Base-by-base conservation (phyloP, 2,113 vertebrate genomes). In the Tragelaphus imberbis region DNA sequence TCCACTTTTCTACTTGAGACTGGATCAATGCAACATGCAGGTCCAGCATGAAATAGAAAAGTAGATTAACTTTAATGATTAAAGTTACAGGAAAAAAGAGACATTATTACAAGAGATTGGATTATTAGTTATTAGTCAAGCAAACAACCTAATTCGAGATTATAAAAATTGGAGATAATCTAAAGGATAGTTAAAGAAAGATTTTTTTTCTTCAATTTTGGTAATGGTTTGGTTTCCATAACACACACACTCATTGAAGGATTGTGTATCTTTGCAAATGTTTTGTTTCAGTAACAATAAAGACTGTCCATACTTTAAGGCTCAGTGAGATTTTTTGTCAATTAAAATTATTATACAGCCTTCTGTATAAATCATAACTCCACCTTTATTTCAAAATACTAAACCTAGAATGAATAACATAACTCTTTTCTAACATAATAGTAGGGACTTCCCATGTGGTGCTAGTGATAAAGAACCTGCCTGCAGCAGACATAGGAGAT, bases 331-430 rank as follows among this genome's bases (percentile, higher is more conserved):
- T 0, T 59, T 90, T 30, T 21, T 91, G n/a, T 82, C 59, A 40
- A 49, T 75, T 84, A 59, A 68, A 59, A 10, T 89, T 94, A 16
- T 82, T 51, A 88, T 27, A 85, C 0, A 91, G 65, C 16, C 15
- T 84, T 94, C 68, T 88, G 7, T 15, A 96, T 86, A 96, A 93
- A 91, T 90, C 56, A 88, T 49, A 14, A 84, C 13, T 68, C 94
- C 11, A 88, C 7, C 6, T 93, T 11, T 84, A 80, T 88, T 90
- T 92, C 15, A 95, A 84, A 94, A 65, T 51, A 95, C 3, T 88
- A 30, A 92, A 85, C 28, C 58, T 56, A 93, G 86, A 53, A 80
- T 30, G 86, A 53, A 80, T 30, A 58, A 65, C 21, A 5, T 30
- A 85, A 49, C 16, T 77, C 9, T 68, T 90, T 85, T 68, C 55